phyloP scores from a whole-genome alignment of 2,888 invertebrate species.

The Meliscaeva auricollis region DNA sequence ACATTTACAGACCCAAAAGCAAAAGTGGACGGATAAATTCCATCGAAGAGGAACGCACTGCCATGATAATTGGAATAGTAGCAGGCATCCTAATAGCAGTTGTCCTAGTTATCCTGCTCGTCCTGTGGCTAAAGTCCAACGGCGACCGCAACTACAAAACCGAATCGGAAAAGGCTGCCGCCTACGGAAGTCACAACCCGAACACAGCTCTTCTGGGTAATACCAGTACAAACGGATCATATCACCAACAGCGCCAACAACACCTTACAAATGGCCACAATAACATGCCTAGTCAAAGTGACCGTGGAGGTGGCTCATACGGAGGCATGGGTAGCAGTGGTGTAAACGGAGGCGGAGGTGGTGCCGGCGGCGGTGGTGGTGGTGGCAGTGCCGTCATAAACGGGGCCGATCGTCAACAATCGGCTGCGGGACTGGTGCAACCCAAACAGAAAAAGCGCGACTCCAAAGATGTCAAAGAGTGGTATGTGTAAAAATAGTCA shows the following conservation, averaged over 20 bases:
- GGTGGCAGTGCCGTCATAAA: constrained; percentile 77
- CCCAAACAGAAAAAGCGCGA: constrained; percentile 88
- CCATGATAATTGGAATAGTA: constrained; percentile 94
- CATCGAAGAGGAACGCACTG: constrained; percentile 90
- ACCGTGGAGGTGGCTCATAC: constrained; percentile 71
- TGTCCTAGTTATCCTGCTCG: constrained; percentile 94
- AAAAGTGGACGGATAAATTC: constrained; percentile 86
- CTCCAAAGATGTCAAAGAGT: constrained; percentile 97
- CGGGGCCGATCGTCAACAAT: constrained; percentile 83
- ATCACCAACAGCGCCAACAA: constrained; percentile 84
- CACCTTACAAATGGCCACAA: constrained; percentile 79
- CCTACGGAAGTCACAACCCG: constrained; percentile 89
- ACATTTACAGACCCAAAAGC: constrained; percentile 81
- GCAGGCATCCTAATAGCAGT: constrained; percentile 96
- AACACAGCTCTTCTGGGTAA: constrained; percentile 91
- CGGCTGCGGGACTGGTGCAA: constrained; percentile 84
- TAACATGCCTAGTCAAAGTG: constrained; percentile 75
- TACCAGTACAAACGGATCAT: constrained; percentile 85
- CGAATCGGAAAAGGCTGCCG: constrained; percentile 90
- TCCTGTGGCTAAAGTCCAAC: constrained; percentile 94
- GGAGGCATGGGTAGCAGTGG: constrained; percentile 80
- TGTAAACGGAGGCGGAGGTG: constrained; percentile 77
- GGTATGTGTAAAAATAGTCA: constrained; percentile 91
- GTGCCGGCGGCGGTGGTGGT: constrained; percentile 67
- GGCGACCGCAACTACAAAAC: constrained; percentile 97